Percentiles rank a stretch among this genome's conserved stretches.
Evolutionary conservation across 2,888 invertebrate genomes (phyloP).

Genomic region (Neria commutata): DNA sequence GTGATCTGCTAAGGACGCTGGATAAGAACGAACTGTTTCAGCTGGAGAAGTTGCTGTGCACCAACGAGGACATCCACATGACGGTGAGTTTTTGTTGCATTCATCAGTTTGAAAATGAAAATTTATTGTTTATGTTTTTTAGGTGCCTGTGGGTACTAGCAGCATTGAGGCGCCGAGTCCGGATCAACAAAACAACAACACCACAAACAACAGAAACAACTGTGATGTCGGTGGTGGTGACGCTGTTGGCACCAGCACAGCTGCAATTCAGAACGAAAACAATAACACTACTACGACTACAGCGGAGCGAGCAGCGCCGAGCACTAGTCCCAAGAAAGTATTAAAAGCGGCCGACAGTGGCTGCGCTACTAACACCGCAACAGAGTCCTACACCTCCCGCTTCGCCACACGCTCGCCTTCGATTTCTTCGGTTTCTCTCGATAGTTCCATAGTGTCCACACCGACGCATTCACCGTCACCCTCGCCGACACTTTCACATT

Average conservation of each 20-base stretch:
- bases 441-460: constrained; percentile 43
- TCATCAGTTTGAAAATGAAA: neutral
- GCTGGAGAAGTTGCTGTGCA: constrained; percentile 87
- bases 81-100: no score
- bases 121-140: neutral
- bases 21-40: constrained; percentile 83
- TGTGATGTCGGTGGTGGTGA: constrained; percentile 31
- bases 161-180: constrained; percentile 51
- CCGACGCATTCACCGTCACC: constrained; percentile 52
- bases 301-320: neutral
- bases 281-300: constrained; percentile 26
- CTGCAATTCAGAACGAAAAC: constrained; percentile 29
- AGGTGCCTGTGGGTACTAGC: constrained; percentile 48
- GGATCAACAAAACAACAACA: constrained; percentile 36
- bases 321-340: constrained; percentile 26
- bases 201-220: constrained; percentile 36
- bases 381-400: neutral
- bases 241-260: neutral
- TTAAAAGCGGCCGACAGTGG: constrained; percentile 22
- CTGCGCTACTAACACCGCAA: constrained; percentile 22
- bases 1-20: constrained; percentile 88
- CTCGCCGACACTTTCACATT: constrained; percentile 54
- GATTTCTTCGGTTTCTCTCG: constrained; percentile 45
- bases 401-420: constrained; percentile 39
- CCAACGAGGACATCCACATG: constrained; percentile 78